These are phyloP conservation scores for Polypedilum pembai DNA, from an alignment of 1,140 invertebrate species.

Conservation along the genomic window DNA sequence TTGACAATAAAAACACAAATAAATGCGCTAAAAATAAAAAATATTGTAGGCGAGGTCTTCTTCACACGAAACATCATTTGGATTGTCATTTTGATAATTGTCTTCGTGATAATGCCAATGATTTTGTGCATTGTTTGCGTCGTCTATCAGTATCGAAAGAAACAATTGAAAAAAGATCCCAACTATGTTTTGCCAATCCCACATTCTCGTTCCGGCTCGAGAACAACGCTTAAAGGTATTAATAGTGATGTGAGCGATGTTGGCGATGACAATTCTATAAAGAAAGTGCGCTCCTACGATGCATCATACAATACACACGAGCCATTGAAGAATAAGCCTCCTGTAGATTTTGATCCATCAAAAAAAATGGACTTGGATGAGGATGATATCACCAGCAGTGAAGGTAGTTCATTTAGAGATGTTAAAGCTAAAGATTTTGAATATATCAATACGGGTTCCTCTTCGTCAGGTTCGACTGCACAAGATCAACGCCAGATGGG, in stretches of 20 bases:
- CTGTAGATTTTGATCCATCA: constrained; percentile 63
- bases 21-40: neutral
- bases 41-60: constrained; percentile 42
- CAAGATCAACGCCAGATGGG: constrained; percentile 45
- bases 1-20: neutral
- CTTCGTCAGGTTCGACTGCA: constrained; percentile 37
- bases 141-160: constrained; percentile 55
- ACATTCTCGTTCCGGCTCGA: constrained; percentile 48
- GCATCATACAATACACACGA: constrained; percentile 73
- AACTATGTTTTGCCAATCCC: constrained; percentile 39
- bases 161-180: constrained; percentile 46
- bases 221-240: constrained; percentile 46
- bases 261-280: constrained; percentile 41
- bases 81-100: constrained; percentile 64
- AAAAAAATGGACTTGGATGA: constrained; percentile 68
- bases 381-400: constrained; percentile 52
- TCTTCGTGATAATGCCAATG: constrained; percentile 68
- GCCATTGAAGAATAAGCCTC: constrained; percentile 64
- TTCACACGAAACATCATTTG: constrained; percentile 48
- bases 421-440: constrained; percentile 52
- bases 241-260: constrained; percentile 40
- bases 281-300: constrained; percentile 64
- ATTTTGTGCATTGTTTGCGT: constrained; percentile 63
- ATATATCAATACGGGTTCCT: constrained; percentile 43
- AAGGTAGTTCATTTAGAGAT: constrained; percentile 50